Evolutionary conservation across 2,797 vertebrate species (phyloP), one percentile per base, ranked within the genome.

Genomic region (Malacoctenus gilli): DNA sequence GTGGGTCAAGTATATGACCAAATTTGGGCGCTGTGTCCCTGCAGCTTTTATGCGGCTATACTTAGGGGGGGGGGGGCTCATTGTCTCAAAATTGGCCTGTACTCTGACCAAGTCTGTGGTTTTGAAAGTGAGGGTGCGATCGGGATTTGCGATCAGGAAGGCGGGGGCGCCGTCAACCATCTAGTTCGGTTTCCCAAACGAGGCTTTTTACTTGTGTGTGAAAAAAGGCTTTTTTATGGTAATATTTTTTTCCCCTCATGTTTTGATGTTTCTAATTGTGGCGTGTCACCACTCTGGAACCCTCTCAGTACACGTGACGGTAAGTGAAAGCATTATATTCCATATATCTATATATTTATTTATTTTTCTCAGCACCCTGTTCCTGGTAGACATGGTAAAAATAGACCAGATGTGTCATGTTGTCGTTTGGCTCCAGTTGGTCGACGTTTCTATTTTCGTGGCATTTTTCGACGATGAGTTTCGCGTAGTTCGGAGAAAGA

Each of bases 241-340:
- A 52, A 47, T 32, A 18, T 16, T 7, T 65, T 47, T 75, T 74
- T 68, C n/a, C n/a, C 25, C 23, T 56, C 31, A 34, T 73, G 67
- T 74, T 68, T 79, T 77, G 30, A 22, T 60, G 48, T 49, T 35
- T 60, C 64, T 62, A 72, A 62, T 65, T 35, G 55, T 51, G 71
- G 68, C 78, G 71, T 79, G 55, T 80, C 49, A 55, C 82, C 76
- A 78, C 72, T 41, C 19, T 30, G 60, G 65, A 55, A 46, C 55
- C n/a, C 67, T 79, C 60, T 72, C 64, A 9, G 68, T 63, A 61
- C 53, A 43, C 61, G 5, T 53, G 34, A 36, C 46, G 30, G 23
- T 82, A 49, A 81, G 73, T 81, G 75, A 71, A 75, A 66, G 52
- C 58, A 72, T 63, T 7, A 11, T 15, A 25, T 34, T 13, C 4